Base-by-base conservation (phyloP, 2,797 vertebrate species). In the Chaetophractus vellerosus region DNA sequence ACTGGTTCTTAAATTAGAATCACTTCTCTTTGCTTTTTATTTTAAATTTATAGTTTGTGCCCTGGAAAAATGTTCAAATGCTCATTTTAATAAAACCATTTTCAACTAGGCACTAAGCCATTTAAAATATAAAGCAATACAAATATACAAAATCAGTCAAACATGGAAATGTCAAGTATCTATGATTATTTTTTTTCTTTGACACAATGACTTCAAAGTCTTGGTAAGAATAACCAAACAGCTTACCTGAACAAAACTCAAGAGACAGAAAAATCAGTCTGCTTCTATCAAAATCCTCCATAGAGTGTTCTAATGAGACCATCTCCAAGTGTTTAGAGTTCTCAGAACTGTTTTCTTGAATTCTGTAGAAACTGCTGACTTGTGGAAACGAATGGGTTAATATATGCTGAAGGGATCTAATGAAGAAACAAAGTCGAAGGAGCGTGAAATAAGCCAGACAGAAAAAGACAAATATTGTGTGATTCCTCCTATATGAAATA, bases 121-220 rank as follows among this genome's bases (percentile, higher is more conserved):
- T 61, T 94, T 90, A 90, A 88, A 83, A 55, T 71, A 69, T 33
- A 86, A 90, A 59, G 12, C 21, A 6, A 48, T 82, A 63, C 59
- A 87, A 74, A 66, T 68, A 38, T 12, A 61, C 41, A 83, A 92
- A 92, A 80, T 84, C 50, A 79, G 41, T 61, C 33, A 63, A 88
- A 69, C 50, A 80, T 80, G 28, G 59, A 88, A 96, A 90, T 57
- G 19, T 94, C 48, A 66, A 63, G 15, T 86, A 55, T 28, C 19
- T 84, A 82, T 9, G 55, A 82, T 93, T 61, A 45, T 90, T 83
- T 93, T 75, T 79, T 28, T 78, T 48, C 45, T 79, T 83, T 18
- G 24, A 74, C 12, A 88, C 45, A 88, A 74, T 38, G 59, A 6
- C 11, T 79, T 84, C 48, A 79, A 96, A 3, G 15, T 80, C 57